These are phyloP conservation scores for Calameuta idolon DNA, from an alignment of 2,888 invertebrate genomes.

Conservation along the genomic window DNA sequence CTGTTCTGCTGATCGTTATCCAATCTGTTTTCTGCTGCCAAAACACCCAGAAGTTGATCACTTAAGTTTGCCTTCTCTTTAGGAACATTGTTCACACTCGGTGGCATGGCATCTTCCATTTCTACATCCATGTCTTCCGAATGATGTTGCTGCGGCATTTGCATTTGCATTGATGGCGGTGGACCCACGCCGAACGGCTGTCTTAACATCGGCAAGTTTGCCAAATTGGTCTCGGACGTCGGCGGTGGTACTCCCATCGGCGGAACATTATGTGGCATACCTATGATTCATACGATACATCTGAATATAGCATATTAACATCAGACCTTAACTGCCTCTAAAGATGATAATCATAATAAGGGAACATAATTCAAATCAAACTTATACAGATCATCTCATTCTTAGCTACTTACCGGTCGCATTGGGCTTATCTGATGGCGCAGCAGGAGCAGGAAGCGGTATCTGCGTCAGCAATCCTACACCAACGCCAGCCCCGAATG, in stretches of 20 bases:
- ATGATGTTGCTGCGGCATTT: constrained; percentile 58
- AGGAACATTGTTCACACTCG: constrained; percentile 30
- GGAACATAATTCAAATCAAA: not conserved
- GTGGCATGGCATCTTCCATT: constrained; percentile 71
- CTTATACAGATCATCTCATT: not conserved
- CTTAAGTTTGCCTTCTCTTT: constrained; percentile 56
- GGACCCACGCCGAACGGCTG: constrained; percentile 61
- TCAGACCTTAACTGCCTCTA: not conserved
- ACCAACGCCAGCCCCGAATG: constrained; percentile 61
- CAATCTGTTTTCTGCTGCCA: constrained; percentile 41
- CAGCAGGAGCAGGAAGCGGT: constrained; percentile 64
- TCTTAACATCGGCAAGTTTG: constrained; percentile 59
- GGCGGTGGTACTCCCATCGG: constrained; percentile 66
- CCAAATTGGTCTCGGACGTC: constrained; percentile 58
- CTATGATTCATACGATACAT: constrained; percentile 38
- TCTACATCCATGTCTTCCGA: constrained; percentile 88
- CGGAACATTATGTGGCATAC: constrained; percentile 66
- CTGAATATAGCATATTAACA: not conserved
- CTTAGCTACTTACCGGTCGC: constrained; percentile 51
- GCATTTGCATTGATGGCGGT: constrained; percentile 58
- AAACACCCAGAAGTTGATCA: constrained; percentile 70
- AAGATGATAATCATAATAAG: not conserved
- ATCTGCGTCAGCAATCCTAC: constrained; percentile 63
- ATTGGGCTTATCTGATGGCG: constrained; percentile 64
- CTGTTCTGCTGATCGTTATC: constrained; percentile 52